Base-by-base conservation (phyloP, 2,797 vertebrate genomes). In the Synaphobranchus kaupii region DNA sequence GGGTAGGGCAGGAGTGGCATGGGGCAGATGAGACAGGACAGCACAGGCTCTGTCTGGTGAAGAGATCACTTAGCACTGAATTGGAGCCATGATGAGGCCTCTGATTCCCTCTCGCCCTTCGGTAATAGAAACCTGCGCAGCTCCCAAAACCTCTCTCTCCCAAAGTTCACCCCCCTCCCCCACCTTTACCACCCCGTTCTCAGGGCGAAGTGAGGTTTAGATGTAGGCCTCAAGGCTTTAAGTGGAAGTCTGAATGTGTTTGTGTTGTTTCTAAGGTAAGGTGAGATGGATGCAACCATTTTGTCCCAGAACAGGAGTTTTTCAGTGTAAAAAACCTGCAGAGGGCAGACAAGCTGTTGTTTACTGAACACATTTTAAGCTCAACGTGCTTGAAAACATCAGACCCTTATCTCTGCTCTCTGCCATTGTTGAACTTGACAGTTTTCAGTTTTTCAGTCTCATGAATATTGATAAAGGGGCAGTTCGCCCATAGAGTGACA, bases 11-110 rank as follows among this genome's bases (percentile, higher is more conserved):
- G 89, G 84, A 68, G 47, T n/a, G 28, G 20, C 39, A 68, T 87
- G 28, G 50, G 78, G 22, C 78, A 87, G 88, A 91, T 89, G 90
- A 89, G 73, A 87, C 66, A n/a, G 86, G 89, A 89, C 89, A 86
- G 86, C 85, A 25, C 84, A 60, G 56, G 3, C 82, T 47, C 31
- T 20, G 82, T 39, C 56, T 86, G 84, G 76, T 89, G 85, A 91
- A 87, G 86, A 89, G 86, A 89, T 86, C 83, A 63, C 88, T 88
- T 89, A 86, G 68, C 86, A 47, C 87, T 89, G 83, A 86, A 85
- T 83, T 86, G 89, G 34, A 48, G 86, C 88, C 71, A 87, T 88
- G 89, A 91, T 90, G 86, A 88, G 88, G 83, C 58, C 20, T 20
- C 85, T 84, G 86, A 91, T 89, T 60, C 76, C 31, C 85, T 52